Conservation (phyloP, 2,113 vertebrate species). For the Pseudopodoces humilis region DNA sequence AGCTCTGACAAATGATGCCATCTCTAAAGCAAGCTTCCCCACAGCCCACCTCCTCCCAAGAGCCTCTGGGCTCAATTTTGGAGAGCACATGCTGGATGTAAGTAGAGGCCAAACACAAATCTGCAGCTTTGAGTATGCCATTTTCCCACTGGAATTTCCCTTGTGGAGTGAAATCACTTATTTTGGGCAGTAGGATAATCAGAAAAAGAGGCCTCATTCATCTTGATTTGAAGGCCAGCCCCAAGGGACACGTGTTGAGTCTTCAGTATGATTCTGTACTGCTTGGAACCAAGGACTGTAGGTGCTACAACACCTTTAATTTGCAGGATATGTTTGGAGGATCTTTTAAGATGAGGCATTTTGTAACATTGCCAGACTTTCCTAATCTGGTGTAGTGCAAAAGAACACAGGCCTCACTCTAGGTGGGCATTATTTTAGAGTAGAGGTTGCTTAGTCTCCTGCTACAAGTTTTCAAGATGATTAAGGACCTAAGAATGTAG, state of each 20-base stretch:
- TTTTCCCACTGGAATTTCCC: not conserved
- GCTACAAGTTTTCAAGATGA: not conserved
- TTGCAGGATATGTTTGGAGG: not conserved
- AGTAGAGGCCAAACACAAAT: not conserved
- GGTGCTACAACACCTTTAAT: not conserved
- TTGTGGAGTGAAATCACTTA: not conserved
- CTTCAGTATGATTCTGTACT: not conserved
- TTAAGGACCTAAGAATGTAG: not conserved
- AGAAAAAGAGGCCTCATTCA: not conserved
- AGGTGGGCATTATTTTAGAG: not conserved
- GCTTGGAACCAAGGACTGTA: not conserved
- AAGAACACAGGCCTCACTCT: not conserved
- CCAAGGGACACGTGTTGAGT: accelerated
- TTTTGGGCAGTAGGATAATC: not conserved
- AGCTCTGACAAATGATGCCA: not conserved
- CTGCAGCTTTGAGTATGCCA: not conserved
- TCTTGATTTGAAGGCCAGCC: not conserved
- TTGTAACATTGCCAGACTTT: not conserved
- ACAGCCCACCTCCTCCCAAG: not conserved
- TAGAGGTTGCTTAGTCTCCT: not conserved
- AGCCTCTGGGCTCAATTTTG: not conserved
- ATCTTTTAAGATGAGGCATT: not conserved
- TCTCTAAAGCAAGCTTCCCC: not conserved
- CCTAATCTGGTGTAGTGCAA: not conserved
- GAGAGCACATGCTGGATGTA: not conserved